Conservation (phyloP, 2,888 invertebrate genomes). For the Leptarthrus brevirostris region DNA sequence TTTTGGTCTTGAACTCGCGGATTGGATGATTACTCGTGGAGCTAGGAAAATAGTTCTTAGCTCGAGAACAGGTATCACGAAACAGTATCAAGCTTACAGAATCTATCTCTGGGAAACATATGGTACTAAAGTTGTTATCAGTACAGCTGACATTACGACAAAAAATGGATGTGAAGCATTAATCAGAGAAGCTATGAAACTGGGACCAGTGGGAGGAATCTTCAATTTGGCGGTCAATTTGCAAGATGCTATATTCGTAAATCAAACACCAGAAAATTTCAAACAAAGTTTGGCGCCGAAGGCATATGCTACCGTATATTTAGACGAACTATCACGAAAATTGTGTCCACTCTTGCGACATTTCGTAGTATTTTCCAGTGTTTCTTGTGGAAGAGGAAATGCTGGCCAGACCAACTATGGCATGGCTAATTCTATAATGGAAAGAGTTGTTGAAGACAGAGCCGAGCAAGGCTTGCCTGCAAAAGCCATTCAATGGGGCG, state of each 20-base stretch:
- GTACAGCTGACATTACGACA: constrained; percentile 78
- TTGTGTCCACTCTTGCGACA: constrained; percentile 72
- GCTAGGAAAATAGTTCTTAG: constrained; percentile 82
- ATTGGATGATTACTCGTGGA: constrained; percentile 87
- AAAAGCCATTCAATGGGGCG: constrained; percentile 92
- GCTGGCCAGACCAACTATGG: constrained; percentile 93
- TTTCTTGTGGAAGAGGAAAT: constrained; percentile 91
- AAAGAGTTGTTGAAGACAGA: constrained; percentile 84
- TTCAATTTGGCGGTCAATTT: constrained; percentile 90
- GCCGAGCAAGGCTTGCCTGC: constrained; percentile 78
- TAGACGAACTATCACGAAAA: constrained; percentile 76
- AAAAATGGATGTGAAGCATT: constrained; percentile 77
- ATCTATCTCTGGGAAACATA: constrained; percentile 78
- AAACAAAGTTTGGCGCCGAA: constrained; percentile 79
- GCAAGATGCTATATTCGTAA: constrained; percentile 80
- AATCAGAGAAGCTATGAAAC: constrained; percentile 72
- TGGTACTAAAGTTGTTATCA: constrained; percentile 76
- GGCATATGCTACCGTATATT: constrained; percentile 80
- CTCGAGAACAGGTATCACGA: constrained; percentile 81
- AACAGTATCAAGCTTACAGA: constrained; percentile 84
- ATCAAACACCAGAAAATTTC: constrained; percentile 79
- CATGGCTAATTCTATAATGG: constrained; percentile 90
- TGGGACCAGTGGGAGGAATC: constrained; percentile 83
- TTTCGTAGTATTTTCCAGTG: constrained; percentile 93
- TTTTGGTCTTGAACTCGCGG: constrained; percentile 88